Evolutionary conservation across 2,797 vertebrate species (phyloP).

Genomic region (Onychomys leucogaster): DNA sequence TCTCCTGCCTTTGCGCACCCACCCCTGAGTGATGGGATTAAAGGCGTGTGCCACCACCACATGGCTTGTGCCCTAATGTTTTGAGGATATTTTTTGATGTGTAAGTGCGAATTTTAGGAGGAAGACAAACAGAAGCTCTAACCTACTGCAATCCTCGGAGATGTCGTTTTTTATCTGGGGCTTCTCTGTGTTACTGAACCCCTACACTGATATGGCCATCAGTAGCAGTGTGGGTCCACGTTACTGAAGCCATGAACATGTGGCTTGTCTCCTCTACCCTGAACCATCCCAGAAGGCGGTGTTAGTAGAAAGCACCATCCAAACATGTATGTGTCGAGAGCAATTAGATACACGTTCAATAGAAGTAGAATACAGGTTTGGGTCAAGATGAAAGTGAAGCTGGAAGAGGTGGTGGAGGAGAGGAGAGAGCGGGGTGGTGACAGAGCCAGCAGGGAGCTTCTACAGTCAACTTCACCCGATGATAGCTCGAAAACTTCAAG

Average conservation of each 20-base stretch:
- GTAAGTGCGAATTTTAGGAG: neutral
- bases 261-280: constrained; percentile 2
- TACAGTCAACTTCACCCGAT: neutral
- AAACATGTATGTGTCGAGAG: neutral
- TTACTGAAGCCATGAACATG: neutral
- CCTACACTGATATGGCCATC: neutral
- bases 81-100: neutral
- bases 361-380: no score
- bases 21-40: neutral
- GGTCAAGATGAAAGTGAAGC: neutral
- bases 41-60: neutral
- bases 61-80: neutral
- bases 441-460: neutral
- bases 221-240: constrained; percentile 12
- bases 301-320: neutral
- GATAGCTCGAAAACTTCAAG: neutral
- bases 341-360: neutral
- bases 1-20: neutral
- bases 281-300: neutral
- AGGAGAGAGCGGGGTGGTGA: neutral
- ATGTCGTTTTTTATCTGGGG: neutral
- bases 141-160: neutral
- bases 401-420: no score
- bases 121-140: constrained; percentile 2
- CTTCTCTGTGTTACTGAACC: neutral